Conservation (phyloP, 2,888 invertebrate species). For the Timema cristinae region DNA sequence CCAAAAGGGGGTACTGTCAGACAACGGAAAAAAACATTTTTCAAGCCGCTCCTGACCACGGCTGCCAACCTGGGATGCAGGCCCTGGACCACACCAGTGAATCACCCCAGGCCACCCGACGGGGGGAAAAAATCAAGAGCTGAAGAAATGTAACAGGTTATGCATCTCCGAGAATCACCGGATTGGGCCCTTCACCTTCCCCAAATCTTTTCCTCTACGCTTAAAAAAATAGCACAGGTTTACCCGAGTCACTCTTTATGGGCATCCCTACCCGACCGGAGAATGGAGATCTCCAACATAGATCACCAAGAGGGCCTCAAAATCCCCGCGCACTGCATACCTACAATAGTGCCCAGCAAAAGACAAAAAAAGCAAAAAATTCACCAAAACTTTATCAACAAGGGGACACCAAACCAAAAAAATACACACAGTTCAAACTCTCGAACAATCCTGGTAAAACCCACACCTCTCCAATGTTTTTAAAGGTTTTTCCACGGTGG, state of each 20-base stretch:
- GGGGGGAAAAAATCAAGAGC: background rate
- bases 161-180: background rate
- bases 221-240: background rate
- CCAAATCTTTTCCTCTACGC: background rate
- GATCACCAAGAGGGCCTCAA: too few species aligned
- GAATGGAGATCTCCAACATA: background rate
- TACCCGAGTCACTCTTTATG: background rate
- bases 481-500: too few species aligned
- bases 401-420: too few species aligned
- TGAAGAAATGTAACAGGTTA: background rate
- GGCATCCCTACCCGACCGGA: background rate
- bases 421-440: too few species aligned
- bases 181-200: background rate
- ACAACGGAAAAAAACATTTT: background rate
- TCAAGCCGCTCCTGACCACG: background rate
- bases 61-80: background rate
- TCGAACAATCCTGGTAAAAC: too few species aligned
- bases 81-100: background rate
- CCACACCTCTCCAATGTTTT: too few species aligned
- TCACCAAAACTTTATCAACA: too few species aligned
- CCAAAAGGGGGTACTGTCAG: background rate
- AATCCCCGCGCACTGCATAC: too few species aligned
- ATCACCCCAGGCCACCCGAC: background rate
- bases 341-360: too few species aligned
- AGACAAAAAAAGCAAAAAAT: too few species aligned